Evolutionary conservation across 2,113 vertebrate genomes (phyloP), one percentile per base, ranked within the genome.

Genomic region (Diadophis punctatus): DNA sequence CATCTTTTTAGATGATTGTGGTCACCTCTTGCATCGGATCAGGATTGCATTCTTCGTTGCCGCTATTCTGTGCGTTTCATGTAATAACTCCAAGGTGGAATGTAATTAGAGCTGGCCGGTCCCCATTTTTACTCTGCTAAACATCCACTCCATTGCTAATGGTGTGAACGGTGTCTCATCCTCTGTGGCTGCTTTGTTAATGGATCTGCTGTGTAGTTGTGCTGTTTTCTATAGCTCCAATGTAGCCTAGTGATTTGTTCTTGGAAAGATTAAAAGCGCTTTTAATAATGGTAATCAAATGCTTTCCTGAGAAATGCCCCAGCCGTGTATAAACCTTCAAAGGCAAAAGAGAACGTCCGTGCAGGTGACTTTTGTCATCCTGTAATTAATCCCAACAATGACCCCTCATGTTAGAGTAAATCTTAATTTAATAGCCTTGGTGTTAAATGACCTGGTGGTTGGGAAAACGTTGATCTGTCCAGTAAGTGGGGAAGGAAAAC

Each of bases 371-470:
- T 84, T 96, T 95, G 94, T 94, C 94, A 94, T 96, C 93, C 93
- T 96, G 96, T 96, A 97, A 97, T 97, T 98, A 96, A 92, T 95
- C 94, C 95, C 95, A 91, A 95, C 96, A 97, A 96, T 96, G 90
- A 95, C 92, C 48, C 56, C 94, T 97, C 74, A 84, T 97, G 97
- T 97, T 96, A 95, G 46, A 96, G 91, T 86, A 97, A 95, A 96
- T 94, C 95, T 95, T 96, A 96, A 95, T 97, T 96, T 96, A 97
- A 96, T 97, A 88, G 63, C 92, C 89, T 96, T 74, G 16, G 89
- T 95, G 96, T 94, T 96, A 94, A 96, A 95, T 96, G 96, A 97
- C 96, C 96, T 97, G 97, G 95, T 90, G 95, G 87, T 95, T 86
- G 84, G 84, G 84, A 34, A 74, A 74, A 18, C 5, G 1, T 34